These are phyloP conservation scores for Laterallus jamaicensis DNA, from an alignment of 2,113 vertebrate genomes.

Conservation along the genomic window DNA sequence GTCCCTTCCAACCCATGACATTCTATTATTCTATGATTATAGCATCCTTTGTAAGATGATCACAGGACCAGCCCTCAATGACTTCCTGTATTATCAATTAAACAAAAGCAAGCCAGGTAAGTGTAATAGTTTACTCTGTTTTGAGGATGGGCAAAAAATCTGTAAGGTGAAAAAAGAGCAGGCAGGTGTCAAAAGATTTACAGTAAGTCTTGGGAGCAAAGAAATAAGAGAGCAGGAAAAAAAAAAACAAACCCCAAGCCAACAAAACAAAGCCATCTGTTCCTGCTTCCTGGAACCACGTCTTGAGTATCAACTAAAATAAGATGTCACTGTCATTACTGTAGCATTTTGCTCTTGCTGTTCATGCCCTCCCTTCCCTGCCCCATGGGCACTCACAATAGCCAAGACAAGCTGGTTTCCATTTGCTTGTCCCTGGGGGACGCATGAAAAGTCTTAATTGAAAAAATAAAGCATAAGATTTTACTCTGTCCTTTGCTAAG, in stretches of 20 bases:
- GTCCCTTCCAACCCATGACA: too few relatives aligned
- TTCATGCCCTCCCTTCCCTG: background rate
- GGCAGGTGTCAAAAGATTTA: background rate
- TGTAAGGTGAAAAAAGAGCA: background rate
- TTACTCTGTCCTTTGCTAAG: background rate
- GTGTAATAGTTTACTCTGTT: background rate
- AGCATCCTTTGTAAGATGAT: background rate
- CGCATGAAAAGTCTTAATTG: background rate
- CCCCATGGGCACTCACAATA: background rate
- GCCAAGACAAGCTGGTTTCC: background rate
- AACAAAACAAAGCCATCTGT: background rate
- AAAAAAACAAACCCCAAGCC: background rate
- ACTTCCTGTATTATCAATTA: background rate
- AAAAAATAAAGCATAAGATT: background rate
- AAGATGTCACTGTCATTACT: background rate
- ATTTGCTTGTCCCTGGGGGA: background rate
- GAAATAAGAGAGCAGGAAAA: background rate
- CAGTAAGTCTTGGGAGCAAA: background rate
- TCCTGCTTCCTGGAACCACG: background rate
- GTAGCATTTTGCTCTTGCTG: background rate
- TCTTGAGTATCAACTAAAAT: constrained; percentile 12
- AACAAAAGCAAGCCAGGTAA: background rate
- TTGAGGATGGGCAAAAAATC: background rate
- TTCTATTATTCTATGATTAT: background rate
- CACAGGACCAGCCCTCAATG: background rate